These are phyloP conservation scores for Caradrina kadenii DNA, from an alignment of 2,888 invertebrate genomes.

Conservation along the genomic window DNA sequence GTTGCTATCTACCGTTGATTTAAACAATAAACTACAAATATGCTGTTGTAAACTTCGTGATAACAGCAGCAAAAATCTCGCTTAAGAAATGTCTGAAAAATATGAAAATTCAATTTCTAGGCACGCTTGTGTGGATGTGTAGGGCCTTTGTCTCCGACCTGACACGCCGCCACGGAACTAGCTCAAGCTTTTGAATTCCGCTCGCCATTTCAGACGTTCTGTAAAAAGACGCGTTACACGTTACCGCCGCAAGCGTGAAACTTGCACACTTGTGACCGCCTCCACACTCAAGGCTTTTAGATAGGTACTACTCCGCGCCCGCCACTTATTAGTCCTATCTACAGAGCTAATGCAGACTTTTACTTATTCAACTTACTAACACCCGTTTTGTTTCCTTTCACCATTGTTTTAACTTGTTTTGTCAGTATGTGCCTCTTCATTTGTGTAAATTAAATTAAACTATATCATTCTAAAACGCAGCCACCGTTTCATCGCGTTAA, in stretches of 20 bases:
- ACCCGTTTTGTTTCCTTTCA: conserved; percentile 37
- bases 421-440: conserved; percentile 29
- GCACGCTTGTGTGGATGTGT: conserved; percentile 60
- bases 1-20: conserved; percentile 36
- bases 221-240: conserved; percentile 75
- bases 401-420: conserved; percentile 42
- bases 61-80: conserved; percentile 19
- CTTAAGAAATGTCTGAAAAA: conserved; percentile 32
- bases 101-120: conserved; percentile 41
- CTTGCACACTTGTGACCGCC: conserved; percentile 72
- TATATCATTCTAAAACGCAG: conserved; percentile 52
- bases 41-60: conserved; percentile 1
- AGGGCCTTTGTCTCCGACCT: conserved; percentile 70
- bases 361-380: conserved; percentile 48
- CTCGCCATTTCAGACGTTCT: conserved; percentile 71
- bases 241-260: conserved; percentile 68
- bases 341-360: conserved; percentile 60
- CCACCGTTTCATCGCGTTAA: conserved; percentile 65
- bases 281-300: conserved; percentile 64
- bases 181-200: conserved; percentile 77
- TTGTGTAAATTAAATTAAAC: conserved; percentile 58
- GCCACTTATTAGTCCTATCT: conserved; percentile 68
- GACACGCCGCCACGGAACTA: conserved; percentile 69
- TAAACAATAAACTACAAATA: conserved; percentile 28
- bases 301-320: conserved; percentile 32